Base-by-base conservation (phyloP, 2,888 invertebrate species). In the Argyra leucocephala region DNA sequence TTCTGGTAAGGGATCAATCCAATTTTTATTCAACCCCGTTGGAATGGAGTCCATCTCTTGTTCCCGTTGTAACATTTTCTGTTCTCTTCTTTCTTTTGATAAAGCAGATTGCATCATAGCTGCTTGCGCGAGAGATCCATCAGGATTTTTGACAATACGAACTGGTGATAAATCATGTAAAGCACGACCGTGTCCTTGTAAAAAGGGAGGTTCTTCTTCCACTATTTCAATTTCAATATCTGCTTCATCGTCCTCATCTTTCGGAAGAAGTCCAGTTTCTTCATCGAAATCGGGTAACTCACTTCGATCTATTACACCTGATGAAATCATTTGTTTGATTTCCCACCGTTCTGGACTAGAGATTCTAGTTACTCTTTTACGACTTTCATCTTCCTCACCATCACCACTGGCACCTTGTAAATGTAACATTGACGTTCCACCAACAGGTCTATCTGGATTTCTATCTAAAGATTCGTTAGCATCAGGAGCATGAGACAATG, bases 31-130 rank as follows among this genome's bases (percentile, higher is more conserved):
- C 0, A 92, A 81, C 7, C 87, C 90, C 1, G 91, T 88, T 0
- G 91, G 91, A 21, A 89, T 79, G 0, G 90, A 87, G 75, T 94
- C 93, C 83, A 92, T 89, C 80, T 96, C 96, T 70, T 92, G 89
- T 75, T 96, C 96, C 26, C 96, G 80, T 72, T 94, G 94, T n/a
- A 93, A 80, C 93, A 95, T 94, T 80, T 99, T 98, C 74, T 92
- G 88, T 77, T 99, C 99, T 61, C 98, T 82, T 64, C 99, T 83
- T 77, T 99, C 99, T 75, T 99, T 99, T 0, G 98, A 93, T 60
- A 99, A 78, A 0, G 99, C 99, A 15, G 93, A 93, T 79, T 99
- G 99, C 96, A 96, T 99, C 94, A 99, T 96, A 0, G 99, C 99
- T 0, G 99, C 96, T 79, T 99, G 99, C 0, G 98, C 98, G 23